Evolutionary conservation across 1,140 invertebrate species (phyloP).

Genomic region (Heterodera schachtii): DNA sequence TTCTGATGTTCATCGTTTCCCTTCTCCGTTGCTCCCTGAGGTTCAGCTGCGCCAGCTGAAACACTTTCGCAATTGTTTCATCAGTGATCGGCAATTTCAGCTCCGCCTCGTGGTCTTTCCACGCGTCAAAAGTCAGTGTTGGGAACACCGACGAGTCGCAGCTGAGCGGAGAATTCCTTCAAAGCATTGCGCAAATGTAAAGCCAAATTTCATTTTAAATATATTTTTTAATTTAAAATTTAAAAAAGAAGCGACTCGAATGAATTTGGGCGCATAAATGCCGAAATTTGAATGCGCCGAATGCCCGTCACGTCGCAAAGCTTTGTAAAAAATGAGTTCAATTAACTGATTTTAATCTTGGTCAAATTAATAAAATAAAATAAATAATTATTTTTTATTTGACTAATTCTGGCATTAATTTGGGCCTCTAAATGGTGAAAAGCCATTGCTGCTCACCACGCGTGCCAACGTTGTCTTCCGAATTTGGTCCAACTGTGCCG

Average conservation of each 20-base stretch:
- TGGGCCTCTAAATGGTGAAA: too few species aligned
- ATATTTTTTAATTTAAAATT: slow-evolving; percentile 6
- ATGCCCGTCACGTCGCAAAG: slow-evolving; percentile 80
- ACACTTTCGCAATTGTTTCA: slow-evolving; percentile 47
- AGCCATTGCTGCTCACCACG: slow-evolving; percentile 63
- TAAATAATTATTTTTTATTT: not conserved
- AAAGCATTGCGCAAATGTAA: not conserved
- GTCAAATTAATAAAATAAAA: too few species aligned
- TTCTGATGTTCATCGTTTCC: slow-evolving; percentile 43
- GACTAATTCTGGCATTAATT: too few species aligned
- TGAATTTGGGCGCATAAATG: slow-evolving; percentile 66
- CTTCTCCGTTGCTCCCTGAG: slow-evolving; percentile 44
- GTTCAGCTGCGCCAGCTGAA: slow-evolving; percentile 51
- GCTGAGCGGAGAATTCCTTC: slow-evolving; percentile 42
- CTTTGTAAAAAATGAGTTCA: slow-evolving; percentile 2
- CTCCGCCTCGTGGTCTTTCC: slow-evolving; percentile 44
- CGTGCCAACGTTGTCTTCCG: slow-evolving; percentile 74
- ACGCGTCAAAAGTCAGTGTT: slow-evolving; percentile 23
- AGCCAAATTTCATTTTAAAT: too few species aligned
- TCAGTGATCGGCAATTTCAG: slow-evolving; percentile 49
- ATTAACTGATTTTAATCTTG: too few species aligned
- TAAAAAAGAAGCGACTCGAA: slow-evolving; percentile 45
- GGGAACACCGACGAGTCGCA: slow-evolving; percentile 45
- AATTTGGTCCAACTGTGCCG: slow-evolving; percentile 74
- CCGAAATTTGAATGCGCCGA: slow-evolving; percentile 70